These are phyloP conservation scores for Brassicogethes aeneus DNA, from an alignment of 2,888 invertebrate genomes.

Conservation along the genomic window DNA sequence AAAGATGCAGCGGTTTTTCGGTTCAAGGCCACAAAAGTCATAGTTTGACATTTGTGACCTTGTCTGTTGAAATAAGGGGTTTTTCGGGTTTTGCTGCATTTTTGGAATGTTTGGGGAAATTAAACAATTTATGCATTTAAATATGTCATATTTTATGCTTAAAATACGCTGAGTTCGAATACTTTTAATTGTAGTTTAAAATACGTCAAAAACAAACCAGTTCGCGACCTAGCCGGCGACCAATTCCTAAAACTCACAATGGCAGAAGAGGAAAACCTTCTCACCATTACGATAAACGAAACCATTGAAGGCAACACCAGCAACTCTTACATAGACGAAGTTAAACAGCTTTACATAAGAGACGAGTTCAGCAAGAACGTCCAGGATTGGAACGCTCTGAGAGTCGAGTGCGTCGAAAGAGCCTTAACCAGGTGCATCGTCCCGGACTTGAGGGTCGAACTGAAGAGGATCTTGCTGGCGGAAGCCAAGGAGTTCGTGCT, in stretches of 20 bases:
- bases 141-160: too few species aligned
- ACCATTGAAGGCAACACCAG: constrained; percentile 71
- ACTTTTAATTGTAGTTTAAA: constrained; percentile 68
- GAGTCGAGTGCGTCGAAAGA: constrained; percentile 79
- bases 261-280: constrained; percentile 73
- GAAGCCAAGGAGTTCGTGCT: constrained; percentile 85
- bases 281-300: constrained; percentile 65
- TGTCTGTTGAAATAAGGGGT: too few species aligned
- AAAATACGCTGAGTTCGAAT: too few species aligned
- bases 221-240: constrained; percentile 78
- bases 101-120: too few species aligned
- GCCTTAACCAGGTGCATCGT: constrained; percentile 82
- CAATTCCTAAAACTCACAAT: constrained; percentile 78
- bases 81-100: too few species aligned
- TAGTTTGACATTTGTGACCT: too few species aligned
- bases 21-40: too few species aligned
- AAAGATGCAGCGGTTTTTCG: too few species aligned
- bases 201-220: constrained; percentile 88
- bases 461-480: constrained; percentile 65
- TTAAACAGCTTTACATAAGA: constrained; percentile 57
- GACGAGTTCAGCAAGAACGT: constrained; percentile 93
- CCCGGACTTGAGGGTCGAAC: constrained; percentile 81
- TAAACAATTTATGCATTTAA: too few species aligned
- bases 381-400: constrained; percentile 89
- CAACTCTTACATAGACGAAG: constrained; percentile 76